These are phyloP conservation scores for Cremastinae sp. DNA, from an alignment of 2,888 invertebrate genomes.

Conservation along the genomic window DNA sequence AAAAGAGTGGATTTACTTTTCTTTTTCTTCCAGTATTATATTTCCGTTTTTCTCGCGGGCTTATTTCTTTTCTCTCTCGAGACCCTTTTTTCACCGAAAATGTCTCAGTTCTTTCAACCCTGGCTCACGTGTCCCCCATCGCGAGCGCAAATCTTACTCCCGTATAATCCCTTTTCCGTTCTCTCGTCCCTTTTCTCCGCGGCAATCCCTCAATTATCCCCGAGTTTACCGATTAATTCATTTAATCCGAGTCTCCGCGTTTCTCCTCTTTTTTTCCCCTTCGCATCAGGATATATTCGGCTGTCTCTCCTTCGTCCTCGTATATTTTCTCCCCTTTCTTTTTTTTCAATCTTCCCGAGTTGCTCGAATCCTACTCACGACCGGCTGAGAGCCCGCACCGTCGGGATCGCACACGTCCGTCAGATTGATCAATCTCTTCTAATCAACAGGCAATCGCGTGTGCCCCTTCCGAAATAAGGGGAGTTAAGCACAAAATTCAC, in stretches of 20 bases:
- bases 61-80: background rate
- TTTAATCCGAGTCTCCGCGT: constrained; percentile 43
- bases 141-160: constrained; percentile 25
- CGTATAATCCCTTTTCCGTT: constrained; percentile 23
- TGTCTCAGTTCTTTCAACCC: constrained; percentile 1
- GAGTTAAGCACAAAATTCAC: constrained; percentile 25
- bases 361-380: constrained; percentile 47
- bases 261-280: constrained; percentile 27
- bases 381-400: background rate
- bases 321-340: constrained; percentile 4
- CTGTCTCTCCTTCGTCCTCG: constrained; percentile 18
- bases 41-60: background rate
- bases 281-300: too few relatives aligned
- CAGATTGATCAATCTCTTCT: constrained; percentile 58
- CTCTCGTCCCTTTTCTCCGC: constrained; percentile 13
- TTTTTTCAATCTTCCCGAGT: background rate
- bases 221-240: constrained; percentile 45
- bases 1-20: constrained; percentile 1
- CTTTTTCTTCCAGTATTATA: background rate
- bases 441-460: constrained; percentile 69
- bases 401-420: constrained; percentile 9
- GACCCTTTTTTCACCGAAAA: background rate
- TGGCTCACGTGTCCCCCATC: constrained; percentile 15
- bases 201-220: constrained; percentile 43
- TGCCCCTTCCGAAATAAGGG: background rate